A percentile compares a stretch with the other conserved stretches of the same genome.
Conservation (phyloP, 2,113 vertebrate species). For the Chunga burmeisteri region DNA sequence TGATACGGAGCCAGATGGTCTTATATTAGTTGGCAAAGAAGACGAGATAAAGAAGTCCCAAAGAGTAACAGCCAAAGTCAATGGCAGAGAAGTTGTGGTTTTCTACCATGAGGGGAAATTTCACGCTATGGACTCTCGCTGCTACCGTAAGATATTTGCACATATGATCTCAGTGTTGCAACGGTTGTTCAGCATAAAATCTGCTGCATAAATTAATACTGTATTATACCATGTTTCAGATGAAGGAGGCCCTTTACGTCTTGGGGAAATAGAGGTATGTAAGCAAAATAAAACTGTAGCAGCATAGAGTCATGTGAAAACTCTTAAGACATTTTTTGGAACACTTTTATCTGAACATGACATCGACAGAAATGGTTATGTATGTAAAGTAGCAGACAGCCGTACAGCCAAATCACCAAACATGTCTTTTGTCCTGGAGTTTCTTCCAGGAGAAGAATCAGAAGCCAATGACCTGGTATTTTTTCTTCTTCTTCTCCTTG, state of each 20-base stretch:
- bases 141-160: constrained; percentile 86
- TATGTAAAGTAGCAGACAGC: not conserved
- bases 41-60: constrained; percentile 80
- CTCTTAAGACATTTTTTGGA: not conserved
- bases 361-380: fast-evolving
- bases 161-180: not conserved
- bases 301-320: not conserved
- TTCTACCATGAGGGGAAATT: constrained; percentile 82
- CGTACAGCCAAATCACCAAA: not conserved
- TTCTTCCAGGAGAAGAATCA: not conserved
- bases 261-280: constrained; percentile 92
- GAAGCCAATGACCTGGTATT: not conserved
- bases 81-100: constrained; percentile 84
- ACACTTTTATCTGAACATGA: not conserved
- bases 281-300: not conserved
- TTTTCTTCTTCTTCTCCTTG: not conserved
- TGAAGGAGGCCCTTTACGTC: constrained; percentile 81
- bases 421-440: not conserved
- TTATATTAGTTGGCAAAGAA: constrained; percentile 79
- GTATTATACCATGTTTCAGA: constrained; percentile 75
- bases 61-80: constrained; percentile 75
- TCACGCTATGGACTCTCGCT: constrained; percentile 88
- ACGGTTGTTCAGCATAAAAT: not conserved
- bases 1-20: not conserved
- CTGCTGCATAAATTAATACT: not conserved